phyloP scores from a whole-genome alignment of 2,797 vertebrate species.

The Sphenodon punctatus region DNA sequence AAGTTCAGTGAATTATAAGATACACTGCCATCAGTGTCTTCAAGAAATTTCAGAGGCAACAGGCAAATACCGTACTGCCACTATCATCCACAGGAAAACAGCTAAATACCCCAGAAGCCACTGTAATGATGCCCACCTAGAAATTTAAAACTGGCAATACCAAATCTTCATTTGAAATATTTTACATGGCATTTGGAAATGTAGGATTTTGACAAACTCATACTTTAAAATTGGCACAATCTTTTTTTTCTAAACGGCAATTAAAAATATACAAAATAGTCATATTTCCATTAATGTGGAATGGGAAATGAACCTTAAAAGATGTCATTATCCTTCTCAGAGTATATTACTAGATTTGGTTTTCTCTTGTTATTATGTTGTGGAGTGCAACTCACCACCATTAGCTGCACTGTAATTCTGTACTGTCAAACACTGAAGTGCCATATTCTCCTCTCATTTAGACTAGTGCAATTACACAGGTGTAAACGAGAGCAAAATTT shows the following conservation, averaged over 20 bases:
- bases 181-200: constrained; percentile 63
- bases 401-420: not conserved
- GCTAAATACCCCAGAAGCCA: constrained; percentile 28
- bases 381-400: constrained; percentile 30
- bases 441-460: constrained; percentile 7
- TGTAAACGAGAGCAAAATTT: not conserved
- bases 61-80: constrained; percentile 46
- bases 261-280: constrained; percentile 52
- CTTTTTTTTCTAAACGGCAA: constrained; percentile 61
- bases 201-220: constrained; percentile 49
- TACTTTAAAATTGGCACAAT: constrained; percentile 74
- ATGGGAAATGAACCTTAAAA: constrained; percentile 12
- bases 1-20: constrained; percentile 2
- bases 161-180: constrained; percentile 52
- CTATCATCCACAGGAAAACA: constrained; percentile 57
- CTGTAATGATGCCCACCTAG: constrained; percentile 54
- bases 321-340: constrained; percentile 45
- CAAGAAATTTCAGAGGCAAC: constrained; percentile 58
- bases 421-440: constrained; percentile 25
- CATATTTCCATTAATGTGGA: constrained; percentile 22
- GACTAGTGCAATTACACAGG: not conserved
- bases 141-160: constrained; percentile 73
- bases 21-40: constrained; percentile 28
- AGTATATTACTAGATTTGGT: constrained; percentile 46
- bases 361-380: constrained; percentile 47